phyloP scores from a whole-genome alignment of 1,140 invertebrate genomes.

The Aphelinus atriplicis region DNA sequence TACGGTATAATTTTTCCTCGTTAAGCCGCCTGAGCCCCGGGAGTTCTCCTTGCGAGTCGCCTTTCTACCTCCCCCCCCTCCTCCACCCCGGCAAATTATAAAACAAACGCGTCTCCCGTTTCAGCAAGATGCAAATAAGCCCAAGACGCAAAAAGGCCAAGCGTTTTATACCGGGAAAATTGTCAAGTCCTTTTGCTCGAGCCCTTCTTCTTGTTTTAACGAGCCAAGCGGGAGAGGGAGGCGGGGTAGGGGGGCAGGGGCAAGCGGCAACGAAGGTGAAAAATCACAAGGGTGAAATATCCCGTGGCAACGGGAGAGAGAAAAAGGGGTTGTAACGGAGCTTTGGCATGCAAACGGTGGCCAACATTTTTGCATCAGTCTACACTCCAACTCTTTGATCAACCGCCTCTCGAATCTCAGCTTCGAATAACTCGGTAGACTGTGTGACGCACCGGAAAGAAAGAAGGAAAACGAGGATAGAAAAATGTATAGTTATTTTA shows the following conservation, averaged over 20 bases:
- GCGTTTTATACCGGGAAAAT: neutral
- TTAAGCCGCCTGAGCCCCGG: neutral
- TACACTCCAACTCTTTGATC: neutral
- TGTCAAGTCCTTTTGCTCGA: too few species aligned
- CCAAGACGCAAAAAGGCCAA: neutral
- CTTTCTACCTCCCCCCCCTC: too few species aligned
- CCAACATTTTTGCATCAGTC: neutral
- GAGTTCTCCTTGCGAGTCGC: too few species aligned
- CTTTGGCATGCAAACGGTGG: neutral
- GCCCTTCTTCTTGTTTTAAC: too few species aligned
- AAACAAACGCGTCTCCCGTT: neutral
- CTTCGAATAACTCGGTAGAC: neutral
- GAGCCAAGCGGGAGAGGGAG: too few species aligned
- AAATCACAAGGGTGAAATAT: too few species aligned
- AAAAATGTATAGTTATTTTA: neutral
- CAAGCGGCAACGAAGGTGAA: neutral
- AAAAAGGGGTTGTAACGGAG: neutral
- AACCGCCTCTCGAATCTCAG: constrained; percentile 3
- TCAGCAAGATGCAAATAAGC: neutral
- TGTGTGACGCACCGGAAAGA: too few species aligned
- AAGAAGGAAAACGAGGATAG: too few species aligned
- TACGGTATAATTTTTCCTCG: neutral
- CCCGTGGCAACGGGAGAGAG: neutral
- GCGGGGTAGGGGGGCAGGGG: too few species aligned
- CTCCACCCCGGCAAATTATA: neutral